A percentile compares a stretch with the other conserved stretches of the same genome.
These are phyloP conservation scores for Drosophila meridiana DNA, from an alignment of 2,888 invertebrate species.

Conservation along the genomic window DNA sequence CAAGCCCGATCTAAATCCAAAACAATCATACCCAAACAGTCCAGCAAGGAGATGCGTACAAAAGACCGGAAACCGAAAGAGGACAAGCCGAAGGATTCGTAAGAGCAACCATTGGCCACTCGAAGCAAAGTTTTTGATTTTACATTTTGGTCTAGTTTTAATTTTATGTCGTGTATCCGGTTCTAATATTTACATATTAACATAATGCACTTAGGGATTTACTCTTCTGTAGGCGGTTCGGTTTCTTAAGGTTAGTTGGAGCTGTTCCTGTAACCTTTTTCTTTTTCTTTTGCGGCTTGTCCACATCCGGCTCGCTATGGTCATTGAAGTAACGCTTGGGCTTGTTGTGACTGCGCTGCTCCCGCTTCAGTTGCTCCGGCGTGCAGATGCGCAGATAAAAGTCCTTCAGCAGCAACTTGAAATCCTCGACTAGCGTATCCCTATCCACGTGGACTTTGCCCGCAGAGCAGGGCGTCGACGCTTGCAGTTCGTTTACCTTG, in stretches of 20 bases:
- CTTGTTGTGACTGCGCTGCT: slow-evolving; percentile 44
- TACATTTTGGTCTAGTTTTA: slow-evolving; percentile 18
- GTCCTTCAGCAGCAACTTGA: slow-evolving; percentile 83
- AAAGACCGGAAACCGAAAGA: not conserved
- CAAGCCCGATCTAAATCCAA: not conserved
- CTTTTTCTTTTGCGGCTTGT: slow-evolving; percentile 29
- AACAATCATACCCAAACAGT: not conserved
- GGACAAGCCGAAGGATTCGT: no score
- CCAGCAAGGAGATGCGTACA: not conserved
- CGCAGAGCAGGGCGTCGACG: slow-evolving; percentile 61
- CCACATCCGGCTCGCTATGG: not conserved
- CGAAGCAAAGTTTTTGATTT: slow-evolving; percentile 15
- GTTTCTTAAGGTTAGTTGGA: slow-evolving; percentile 19
- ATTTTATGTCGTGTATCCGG: not conserved
- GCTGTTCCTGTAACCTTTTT: not conserved
- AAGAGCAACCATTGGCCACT: not conserved
- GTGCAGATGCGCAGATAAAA: slow-evolving; percentile 79
- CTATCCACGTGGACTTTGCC: slow-evolving; percentile 74
- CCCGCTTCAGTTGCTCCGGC: slow-evolving; percentile 60
- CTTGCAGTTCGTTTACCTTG: slow-evolving; percentile 87
- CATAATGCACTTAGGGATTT: slow-evolving; percentile 29
- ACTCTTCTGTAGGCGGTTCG: slow-evolving; percentile 35
- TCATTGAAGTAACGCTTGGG: slow-evolving; percentile 61
- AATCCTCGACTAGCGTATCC: slow-evolving; percentile 82
- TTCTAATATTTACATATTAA: slow-evolving; percentile 24